A percentile compares a stretch with the other conserved stretches of the same genome.
These are phyloP conservation scores for Ceriagrion tenellum DNA, from an alignment of 2,888 invertebrate genomes.

Conservation along the genomic window DNA sequence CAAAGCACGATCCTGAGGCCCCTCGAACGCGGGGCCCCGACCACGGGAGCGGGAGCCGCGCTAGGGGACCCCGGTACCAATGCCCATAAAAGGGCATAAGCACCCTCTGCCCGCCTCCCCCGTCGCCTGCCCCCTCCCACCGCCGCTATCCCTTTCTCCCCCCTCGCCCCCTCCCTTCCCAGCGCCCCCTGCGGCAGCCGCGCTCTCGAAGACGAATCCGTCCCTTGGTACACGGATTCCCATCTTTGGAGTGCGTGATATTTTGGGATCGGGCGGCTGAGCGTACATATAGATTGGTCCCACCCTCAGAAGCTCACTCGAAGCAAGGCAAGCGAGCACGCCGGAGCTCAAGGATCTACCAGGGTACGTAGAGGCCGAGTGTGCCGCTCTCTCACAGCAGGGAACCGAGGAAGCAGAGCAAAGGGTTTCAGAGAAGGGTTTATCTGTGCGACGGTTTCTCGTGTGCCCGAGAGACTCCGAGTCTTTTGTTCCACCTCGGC, in stretches of 20 bases:
- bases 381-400: conserved; percentile 64
- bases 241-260: conserved; percentile 65
- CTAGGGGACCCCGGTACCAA: background rate
- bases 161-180: background rate
- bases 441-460: conserved; percentile 16
- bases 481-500: conserved; percentile 4
- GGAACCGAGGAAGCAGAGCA: background rate
- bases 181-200: background rate
- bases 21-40: too few species aligned
- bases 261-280: conserved; percentile 64
- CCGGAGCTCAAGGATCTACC: conserved; percentile 71
- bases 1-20: too few species aligned
- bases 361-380: conserved; percentile 74
- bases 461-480: background rate
- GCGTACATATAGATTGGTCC: conserved; percentile 64
- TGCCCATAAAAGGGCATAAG: conserved; percentile 61
- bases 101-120: conserved; percentile 50
- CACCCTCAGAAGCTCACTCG: conserved; percentile 50
- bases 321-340: conserved; percentile 69
- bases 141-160: background rate
- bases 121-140: background rate
- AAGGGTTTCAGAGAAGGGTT: background rate
- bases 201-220: background rate
- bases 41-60: background rate
- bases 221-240: conserved; percentile 50